Percentiles rank a stretch among this genome's conserved stretches.
These are phyloP conservation scores for Phaethon lepturus DNA, from an alignment of 2,113 vertebrate species.

Conservation along the genomic window DNA sequence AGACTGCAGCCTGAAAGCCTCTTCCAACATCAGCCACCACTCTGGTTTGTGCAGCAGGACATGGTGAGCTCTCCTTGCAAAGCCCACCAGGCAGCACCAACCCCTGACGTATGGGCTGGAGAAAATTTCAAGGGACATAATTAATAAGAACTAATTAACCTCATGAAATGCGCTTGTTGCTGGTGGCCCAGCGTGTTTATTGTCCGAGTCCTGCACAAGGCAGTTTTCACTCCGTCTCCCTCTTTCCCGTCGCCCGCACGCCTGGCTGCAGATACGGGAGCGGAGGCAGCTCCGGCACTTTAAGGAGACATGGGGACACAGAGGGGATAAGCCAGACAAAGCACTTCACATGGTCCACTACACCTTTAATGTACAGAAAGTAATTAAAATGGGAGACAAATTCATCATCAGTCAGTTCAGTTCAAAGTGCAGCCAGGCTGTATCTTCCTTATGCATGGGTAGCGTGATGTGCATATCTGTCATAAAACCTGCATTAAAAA, in stretches of 20 bases:
- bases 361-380: constrained; percentile 45
- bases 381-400: constrained; percentile 57
- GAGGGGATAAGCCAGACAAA: not conserved
- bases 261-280: not conserved
- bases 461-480: constrained; percentile 36
- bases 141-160: constrained; percentile 57
- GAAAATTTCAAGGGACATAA: not conserved
- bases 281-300: not conserved
- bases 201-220: not conserved
- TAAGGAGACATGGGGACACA: not conserved
- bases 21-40: fast-evolving
- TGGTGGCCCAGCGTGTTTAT: not conserved
- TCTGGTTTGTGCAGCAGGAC: not conserved
- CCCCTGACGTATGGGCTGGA: not conserved
- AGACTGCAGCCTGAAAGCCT: not conserved
- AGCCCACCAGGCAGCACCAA: not conserved
- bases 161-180: not conserved
- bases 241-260: not conserved
- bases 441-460: constrained; percentile 37
- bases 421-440: constrained; percentile 1
- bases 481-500: constrained; percentile 61
- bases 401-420: constrained; percentile 19
- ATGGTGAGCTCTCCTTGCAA: not conserved
- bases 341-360: constrained; percentile 36
- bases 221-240: not conserved